Evolutionary conservation across 2,113 vertebrate species (phyloP).

Genomic region (Grammomys surdaster): DNA sequence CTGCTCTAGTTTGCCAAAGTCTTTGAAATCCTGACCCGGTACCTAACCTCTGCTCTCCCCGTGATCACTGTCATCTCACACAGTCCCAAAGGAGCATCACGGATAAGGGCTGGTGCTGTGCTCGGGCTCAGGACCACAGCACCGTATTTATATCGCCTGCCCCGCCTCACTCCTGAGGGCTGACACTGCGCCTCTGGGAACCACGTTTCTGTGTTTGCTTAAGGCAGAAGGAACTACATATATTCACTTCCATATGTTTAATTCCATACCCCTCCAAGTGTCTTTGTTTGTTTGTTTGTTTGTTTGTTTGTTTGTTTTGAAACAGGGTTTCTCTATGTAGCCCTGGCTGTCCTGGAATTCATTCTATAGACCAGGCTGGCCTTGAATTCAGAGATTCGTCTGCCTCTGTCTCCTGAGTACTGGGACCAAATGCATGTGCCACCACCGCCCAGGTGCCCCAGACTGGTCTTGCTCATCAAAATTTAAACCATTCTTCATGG

Average conservation of each 20-base stretch:
- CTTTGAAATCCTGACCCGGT: conserved; percentile 12
- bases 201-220: background rate
- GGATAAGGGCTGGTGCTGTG: no score
- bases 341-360: no score
- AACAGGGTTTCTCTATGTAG: no score
- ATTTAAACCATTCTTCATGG: conserved; percentile 30
- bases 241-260: background rate
- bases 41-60: background rate
- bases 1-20: background rate
- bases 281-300: background rate
- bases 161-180: background rate
- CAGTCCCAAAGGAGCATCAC: background rate
- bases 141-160: background rate
- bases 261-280: no score
- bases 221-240: background rate
- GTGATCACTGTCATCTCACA: background rate
- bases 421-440: no score
- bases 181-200: background rate
- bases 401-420: no score
- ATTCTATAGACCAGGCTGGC: no score
- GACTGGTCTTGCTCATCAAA: conserved; percentile 25
- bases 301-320: no score
- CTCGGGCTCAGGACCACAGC: background rate
- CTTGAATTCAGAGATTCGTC: no score
- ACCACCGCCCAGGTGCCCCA: background rate